These are phyloP conservation scores for Drosophila acutilabella DNA, from an alignment of 2,888 invertebrate species.

Conservation along the genomic window DNA sequence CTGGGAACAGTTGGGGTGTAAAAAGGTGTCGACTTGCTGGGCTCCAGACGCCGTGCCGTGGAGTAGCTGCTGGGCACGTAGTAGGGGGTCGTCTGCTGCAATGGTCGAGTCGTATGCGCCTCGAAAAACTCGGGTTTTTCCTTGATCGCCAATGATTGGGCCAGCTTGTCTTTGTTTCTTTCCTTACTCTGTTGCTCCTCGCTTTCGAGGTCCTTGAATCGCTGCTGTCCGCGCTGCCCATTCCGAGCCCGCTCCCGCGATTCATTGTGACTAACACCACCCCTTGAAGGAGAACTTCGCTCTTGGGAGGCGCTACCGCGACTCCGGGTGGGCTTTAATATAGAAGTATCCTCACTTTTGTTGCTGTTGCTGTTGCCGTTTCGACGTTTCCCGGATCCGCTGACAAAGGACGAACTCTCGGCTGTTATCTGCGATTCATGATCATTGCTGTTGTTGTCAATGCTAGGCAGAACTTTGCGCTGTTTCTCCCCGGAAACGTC, in stretches of 20 bases:
- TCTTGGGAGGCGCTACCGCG: slow-evolving; percentile 56
- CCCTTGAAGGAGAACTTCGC: slow-evolving; percentile 37
- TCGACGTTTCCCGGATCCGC: slow-evolving; percentile 61
- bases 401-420: slow-evolving; percentile 91
- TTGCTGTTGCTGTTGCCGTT: slow-evolving; percentile 59
- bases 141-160: slow-evolving; percentile 23
- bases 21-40: slow-evolving; percentile 83
- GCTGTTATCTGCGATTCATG: slow-evolving; percentile 86
- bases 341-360: slow-evolving; percentile 46
- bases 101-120: slow-evolving; percentile 56
- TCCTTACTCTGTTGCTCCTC: slow-evolving; percentile 59
- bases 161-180: slow-evolving; percentile 54
- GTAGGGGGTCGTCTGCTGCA: slow-evolving; percentile 70
- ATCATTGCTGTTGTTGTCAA: slow-evolving; percentile 79
- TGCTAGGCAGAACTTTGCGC: slow-evolving; percentile 70
- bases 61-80: slow-evolving; percentile 79
- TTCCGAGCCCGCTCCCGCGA: slow-evolving; percentile 71
- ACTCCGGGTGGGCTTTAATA: slow-evolving; percentile 57
- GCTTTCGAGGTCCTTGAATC: slow-evolving; percentile 71
- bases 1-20: slow-evolving; percentile 85
- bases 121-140: slow-evolving; percentile 63
- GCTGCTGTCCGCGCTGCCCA: slow-evolving; percentile 77
- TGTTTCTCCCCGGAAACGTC: slow-evolving; percentile 83
- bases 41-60: slow-evolving; percentile 82
- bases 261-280: slow-evolving; percentile 29